Evolutionary conservation across 2,113 vertebrate genomes (phyloP).

Genomic region (Lepus americanus): DNA sequence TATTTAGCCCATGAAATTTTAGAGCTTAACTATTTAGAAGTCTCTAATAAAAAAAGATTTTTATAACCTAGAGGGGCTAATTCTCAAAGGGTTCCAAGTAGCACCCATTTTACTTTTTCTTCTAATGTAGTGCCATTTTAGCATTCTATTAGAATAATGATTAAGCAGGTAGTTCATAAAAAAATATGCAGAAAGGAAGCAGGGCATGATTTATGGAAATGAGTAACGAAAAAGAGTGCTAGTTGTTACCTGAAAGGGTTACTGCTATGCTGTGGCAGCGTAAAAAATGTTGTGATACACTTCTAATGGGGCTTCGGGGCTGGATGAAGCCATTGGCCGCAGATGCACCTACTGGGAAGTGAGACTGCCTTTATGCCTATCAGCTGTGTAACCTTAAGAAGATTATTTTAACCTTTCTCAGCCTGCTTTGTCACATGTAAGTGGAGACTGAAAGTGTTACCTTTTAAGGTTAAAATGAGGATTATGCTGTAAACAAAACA

Average conservation of each 20-base stretch:
- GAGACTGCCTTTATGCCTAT: neutral
- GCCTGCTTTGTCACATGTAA: neutral
- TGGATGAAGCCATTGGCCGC: neutral
- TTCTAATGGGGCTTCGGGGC: neutral
- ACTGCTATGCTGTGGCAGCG: neutral
- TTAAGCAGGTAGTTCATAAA: constrained; percentile 35
- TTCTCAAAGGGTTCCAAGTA: neutral
- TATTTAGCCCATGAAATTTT: neutral
- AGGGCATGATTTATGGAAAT: neutral
- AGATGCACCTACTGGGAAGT: neutral
- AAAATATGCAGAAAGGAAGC: neutral
- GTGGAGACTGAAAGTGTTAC: neutral
- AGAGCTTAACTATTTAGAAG: neutral
- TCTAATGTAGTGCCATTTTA: neutral
- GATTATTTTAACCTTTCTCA: constrained; percentile 4
- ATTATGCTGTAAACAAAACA: neutral
- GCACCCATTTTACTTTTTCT: constrained; percentile 15
- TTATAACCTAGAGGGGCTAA: neutral
- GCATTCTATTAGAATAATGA: constrained; percentile 17
- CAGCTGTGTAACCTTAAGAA: neutral
- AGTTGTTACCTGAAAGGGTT: too few relatives aligned
- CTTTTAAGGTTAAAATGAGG: constrained; percentile 35
- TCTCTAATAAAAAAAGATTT: neutral
- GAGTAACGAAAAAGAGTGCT: too few relatives aligned
- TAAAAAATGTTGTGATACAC: neutral